Base-by-base conservation (phyloP, 2,113 vertebrate species). In the Nannospalax galili region DNA sequence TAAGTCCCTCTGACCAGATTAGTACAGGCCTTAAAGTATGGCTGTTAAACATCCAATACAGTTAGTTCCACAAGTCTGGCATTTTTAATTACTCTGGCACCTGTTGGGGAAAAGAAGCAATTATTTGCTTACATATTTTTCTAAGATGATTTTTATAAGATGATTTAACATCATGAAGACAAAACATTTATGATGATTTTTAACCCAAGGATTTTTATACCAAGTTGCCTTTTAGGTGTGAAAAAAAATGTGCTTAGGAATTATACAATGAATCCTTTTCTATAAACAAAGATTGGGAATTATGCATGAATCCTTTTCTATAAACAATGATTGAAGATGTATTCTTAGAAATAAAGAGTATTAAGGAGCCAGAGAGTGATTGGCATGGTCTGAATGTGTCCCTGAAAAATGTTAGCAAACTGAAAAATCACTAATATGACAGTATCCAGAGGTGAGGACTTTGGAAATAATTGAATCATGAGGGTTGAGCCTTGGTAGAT, bases 121-220 rank as follows among this genome's bases (percentile, higher is more conserved):
- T 19, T 81, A 17, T 78, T 40, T 65, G 11, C 37, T 70, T 91
- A 37, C 28, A 74, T 1, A 82, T 35, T 85, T 90, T 97, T 95
- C 37, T 84, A n/a, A n/a, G n/a, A n/a, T n/a, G n/a, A 1, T 77
- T 90, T 88, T 77, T 86, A 75, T 64, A 84, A 84, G 48, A 88
- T 75, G 64, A 94, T 69, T 64, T 67, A 26, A 20, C 30, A 75
- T 85, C 45, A 65, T 56, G 48, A 22, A 87, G 69, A 40, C 60
- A 88, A 90, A 72, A 84, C 1, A 48, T 78, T 88, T 92, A 81
- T 48, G 30, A 75, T 86, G 45, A 52, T 79, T 79, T 78, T 85
- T 86, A 90, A 75, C 24, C 24, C 28, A 69, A 35, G 20, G 74
- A 75, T 81, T 88, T n/a, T 94, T 45, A 81, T 40, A 30, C 35